Evolutionary conservation across 2,797 vertebrate genomes (phyloP).

Genomic region (Helostoma temminkii): DNA sequence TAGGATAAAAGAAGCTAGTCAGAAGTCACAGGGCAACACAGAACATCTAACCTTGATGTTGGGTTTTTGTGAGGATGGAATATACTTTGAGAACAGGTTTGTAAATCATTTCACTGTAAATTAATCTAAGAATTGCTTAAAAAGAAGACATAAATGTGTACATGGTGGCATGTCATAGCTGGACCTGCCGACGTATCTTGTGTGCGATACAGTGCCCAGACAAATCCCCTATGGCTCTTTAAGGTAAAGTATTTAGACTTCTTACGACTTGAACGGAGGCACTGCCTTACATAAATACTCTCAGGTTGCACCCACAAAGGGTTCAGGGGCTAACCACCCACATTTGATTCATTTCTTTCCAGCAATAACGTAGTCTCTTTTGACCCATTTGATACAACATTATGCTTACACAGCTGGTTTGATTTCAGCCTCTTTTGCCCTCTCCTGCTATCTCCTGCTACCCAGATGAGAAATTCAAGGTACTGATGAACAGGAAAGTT

Average conservation of each 20-base stretch:
- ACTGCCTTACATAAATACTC: slow-evolving; percentile 62
- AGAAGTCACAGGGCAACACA: slow-evolving; percentile 8
- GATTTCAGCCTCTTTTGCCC: slow-evolving; percentile 61
- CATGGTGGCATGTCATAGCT: slow-evolving; percentile 6
- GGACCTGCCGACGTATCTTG: slow-evolving; percentile 20
- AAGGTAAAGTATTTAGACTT: slow-evolving; percentile 67
- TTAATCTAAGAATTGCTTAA: slow-evolving; percentile 34
- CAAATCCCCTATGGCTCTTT: slow-evolving; percentile 55
- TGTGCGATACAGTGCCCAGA: slow-evolving; percentile 20
- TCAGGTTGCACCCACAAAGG: slow-evolving; percentile 62
- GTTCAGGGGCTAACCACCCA: slow-evolving; percentile 68
- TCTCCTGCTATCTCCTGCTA: slow-evolving; percentile 63
- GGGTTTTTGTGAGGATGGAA: slow-evolving; percentile 29
- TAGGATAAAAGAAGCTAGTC: slow-evolving; percentile 36
- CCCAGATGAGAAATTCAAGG: slow-evolving; percentile 72
- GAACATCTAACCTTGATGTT: slow-evolving; percentile 26
- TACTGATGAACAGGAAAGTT: slow-evolving; percentile 66
- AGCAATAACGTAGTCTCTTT: slow-evolving; percentile 77
- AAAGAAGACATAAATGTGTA: slow-evolving; percentile 36
- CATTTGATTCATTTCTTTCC: slow-evolving; percentile 64
- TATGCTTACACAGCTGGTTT: slow-evolving; percentile 76
- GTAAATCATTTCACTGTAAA: slow-evolving; percentile 48
- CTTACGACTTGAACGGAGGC: slow-evolving; percentile 46
- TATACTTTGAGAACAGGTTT: slow-evolving; percentile 9
- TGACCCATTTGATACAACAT: slow-evolving; percentile 78